phyloP scores from a whole-genome alignment of 2,113 vertebrate species.

The Speoplatyrhinus poulsoni region DNA sequence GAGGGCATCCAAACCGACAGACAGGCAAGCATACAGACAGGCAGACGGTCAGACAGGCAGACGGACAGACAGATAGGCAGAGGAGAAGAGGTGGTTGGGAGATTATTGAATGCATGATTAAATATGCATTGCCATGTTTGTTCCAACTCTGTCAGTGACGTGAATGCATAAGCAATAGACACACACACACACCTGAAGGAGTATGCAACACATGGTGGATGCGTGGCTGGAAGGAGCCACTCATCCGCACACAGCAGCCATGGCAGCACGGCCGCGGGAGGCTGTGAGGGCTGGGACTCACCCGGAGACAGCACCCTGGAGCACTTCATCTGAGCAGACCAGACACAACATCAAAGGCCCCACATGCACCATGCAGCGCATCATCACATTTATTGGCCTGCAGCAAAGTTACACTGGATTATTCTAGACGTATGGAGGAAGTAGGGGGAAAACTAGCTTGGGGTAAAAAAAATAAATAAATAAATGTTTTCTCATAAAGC shows the following conservation, averaged over 20 bases:
- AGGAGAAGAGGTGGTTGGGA: constrained; percentile 33
- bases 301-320: constrained; percentile 61
- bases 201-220: constrained; percentile 70
- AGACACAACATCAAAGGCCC: no score
- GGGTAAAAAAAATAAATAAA: no score
- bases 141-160: constrained; percentile 35
- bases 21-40: constrained; percentile 19
- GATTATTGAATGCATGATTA: constrained; percentile 60
- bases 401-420: constrained; percentile 2
- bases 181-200: constrained; percentile 72
- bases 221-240: constrained; percentile 64
- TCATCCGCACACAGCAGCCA: constrained; percentile 75
- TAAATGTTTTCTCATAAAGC: background rate
- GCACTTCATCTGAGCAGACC: constrained; percentile 62
- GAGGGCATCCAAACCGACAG: constrained; percentile 34
- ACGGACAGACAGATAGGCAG: constrained; percentile 2
- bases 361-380: no score
- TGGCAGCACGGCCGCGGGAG: constrained; percentile 29
- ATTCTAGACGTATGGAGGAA: constrained; percentile 9
- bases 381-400: background rate
- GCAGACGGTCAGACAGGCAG: constrained; percentile 1
- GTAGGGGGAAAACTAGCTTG: constrained; percentile 15
- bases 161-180: constrained; percentile 34
- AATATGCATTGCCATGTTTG: constrained; percentile 63
- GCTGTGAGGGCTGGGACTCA: constrained; percentile 37